Evolutionary conservation across 2,113 vertebrate genomes (phyloP), one percentile per base, ranked within the genome.

Genomic region (Sitta europaea): DNA sequence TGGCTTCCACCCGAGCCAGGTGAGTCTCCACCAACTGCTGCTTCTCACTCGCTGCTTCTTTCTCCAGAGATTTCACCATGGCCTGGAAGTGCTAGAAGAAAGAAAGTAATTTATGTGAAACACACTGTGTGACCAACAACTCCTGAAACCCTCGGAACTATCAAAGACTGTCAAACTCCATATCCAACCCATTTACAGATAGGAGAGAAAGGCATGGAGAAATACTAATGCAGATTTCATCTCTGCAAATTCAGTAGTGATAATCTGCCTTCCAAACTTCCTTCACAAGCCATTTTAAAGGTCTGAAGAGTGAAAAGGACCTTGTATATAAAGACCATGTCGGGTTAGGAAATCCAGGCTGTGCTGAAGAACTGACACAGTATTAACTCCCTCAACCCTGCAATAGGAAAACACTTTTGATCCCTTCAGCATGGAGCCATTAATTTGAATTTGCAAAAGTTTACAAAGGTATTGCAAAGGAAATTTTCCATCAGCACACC

Each of bases 11-110:
- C 3, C 99, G 98, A 38, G 99, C 99, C 71, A 99, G 97, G 97
- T 99, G 99, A 53, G 99, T 99, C 92, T 99, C 99, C 90, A 99
- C 99, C 53, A 99, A 98, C 98, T 99, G 99, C 97, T 99, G 99
- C 97, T 99, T 99, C 98, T 99, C 99, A 2, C 99, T 99, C 15
- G 99, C 99, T 35, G 99, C 99, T 93, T 99, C 99, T 86, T 99
- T 99, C 97, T 99, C 99, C 74, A 99, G 98, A 22, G 99, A 99
- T 96, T 99, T 99, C 73, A 99, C 99, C 98, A 99, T 99, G 6
- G 99, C 98, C 95, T 99, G 99, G 98, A 99, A 99, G 96, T 99
- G 99, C 99, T 99, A 62, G 19, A 67, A 76, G 5, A 55, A 67
- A 61, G 51, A 33, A 63, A 71, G 31, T 1, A 58, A 28, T 3